Conservation (phyloP, 2,888 invertebrate genomes). For the Cephus rjabovi region DNA sequence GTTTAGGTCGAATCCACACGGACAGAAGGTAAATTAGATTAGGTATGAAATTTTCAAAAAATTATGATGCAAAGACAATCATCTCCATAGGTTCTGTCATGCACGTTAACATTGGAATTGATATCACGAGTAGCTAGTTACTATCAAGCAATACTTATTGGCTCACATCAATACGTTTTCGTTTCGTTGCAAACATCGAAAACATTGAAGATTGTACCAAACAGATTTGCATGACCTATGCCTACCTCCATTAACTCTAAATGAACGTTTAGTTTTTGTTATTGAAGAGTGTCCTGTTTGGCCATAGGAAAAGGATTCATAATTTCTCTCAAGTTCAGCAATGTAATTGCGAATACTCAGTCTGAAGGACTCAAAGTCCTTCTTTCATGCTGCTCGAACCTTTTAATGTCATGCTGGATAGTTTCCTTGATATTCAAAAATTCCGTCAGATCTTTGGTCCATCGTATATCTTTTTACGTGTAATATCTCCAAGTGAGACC, state of each 20-base stretch:
- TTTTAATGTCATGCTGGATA: no score
- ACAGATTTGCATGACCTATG: background rate
- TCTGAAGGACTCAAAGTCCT: background rate
- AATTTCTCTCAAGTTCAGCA: background rate
- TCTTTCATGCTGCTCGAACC: background rate
- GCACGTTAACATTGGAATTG: background rate
- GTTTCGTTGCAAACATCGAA: background rate
- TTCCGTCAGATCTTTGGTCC: no score
- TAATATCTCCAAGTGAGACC: no score
- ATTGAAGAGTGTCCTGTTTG: background rate
- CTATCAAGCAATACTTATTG: background rate
- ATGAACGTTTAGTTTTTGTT: background rate
- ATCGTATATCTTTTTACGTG: no score
- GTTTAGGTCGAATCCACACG: no score
- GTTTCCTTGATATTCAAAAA: no score
- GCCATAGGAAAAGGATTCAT: background rate
- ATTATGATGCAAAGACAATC: background rate
- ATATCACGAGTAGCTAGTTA: background rate
- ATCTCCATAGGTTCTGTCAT: background rate
- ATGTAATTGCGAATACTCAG: background rate
- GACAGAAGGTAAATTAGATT: background rate
- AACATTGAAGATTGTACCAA: background rate
- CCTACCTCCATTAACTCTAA: background rate
- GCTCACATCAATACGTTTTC: background rate
- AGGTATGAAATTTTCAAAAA: background rate